Evolutionary conservation across 2,113 vertebrate species (phyloP).

Genomic region (Acanthisitta chloris): DNA sequence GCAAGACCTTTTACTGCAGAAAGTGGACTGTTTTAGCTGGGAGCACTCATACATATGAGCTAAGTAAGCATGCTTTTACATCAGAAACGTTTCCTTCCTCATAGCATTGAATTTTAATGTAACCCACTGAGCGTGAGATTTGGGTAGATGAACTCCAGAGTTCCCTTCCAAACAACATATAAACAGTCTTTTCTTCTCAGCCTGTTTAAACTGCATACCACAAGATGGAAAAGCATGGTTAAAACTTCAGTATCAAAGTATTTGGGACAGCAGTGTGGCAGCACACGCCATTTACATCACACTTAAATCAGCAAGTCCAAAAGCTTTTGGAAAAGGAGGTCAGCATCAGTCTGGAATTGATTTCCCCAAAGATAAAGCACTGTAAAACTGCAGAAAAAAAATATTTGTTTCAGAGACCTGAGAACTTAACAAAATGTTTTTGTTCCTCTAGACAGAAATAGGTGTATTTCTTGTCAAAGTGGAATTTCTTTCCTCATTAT

Average conservation of each 20-base stretch:
- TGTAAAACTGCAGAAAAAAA: neutral
- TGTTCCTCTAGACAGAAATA: neutral
- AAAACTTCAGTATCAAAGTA: neutral
- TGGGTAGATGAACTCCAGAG: neutral
- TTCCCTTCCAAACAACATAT: neutral
- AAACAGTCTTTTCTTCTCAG: neutral
- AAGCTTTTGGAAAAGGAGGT: neutral
- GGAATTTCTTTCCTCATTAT: neutral
- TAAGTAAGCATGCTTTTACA: neutral
- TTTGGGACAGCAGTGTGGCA: neutral
- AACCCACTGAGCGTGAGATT: neutral
- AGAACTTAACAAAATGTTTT: neutral
- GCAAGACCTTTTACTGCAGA: neutral
- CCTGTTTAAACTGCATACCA: neutral
- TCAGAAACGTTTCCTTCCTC: neutral
- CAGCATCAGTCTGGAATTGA: neutral
- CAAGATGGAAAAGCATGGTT: neutral
- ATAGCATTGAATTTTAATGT: neutral
- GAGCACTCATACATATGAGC: neutral
- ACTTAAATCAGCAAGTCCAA: neutral
- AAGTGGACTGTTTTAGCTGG: neutral
- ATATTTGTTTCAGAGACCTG: neutral
- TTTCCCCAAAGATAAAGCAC: neutral
- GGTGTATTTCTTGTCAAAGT: neutral
- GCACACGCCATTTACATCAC: neutral